Percentiles rank a stretch among this genome's conserved stretches.
Evolutionary conservation across 2,113 vertebrate species (phyloP).

Genomic region (Peromyscus maniculatus): DNA sequence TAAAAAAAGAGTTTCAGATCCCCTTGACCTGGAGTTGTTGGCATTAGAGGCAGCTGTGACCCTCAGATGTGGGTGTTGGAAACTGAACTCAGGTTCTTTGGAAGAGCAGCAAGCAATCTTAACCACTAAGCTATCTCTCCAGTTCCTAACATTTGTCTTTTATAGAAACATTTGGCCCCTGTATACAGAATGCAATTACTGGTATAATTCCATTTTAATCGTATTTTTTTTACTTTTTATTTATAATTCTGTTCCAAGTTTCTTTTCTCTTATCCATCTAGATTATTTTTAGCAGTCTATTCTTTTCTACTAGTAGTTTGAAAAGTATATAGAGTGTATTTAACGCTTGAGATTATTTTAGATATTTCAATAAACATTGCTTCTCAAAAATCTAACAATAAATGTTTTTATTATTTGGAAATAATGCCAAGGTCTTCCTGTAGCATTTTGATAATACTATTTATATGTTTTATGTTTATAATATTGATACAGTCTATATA

Average conservation of each 20-base stretch:
- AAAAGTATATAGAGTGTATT: background rate
- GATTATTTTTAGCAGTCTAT: slow-evolving; percentile 33
- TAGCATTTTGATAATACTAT: background rate
- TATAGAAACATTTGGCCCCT: background rate
- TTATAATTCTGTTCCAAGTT: background rate
- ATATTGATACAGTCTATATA: background rate
- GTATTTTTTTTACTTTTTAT: slow-evolving; percentile 35
- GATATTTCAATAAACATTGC: background rate
- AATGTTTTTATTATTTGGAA: background rate
- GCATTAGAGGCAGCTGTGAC: background rate
- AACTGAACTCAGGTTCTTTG: background rate
- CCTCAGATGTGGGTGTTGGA: background rate
- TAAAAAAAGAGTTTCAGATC: background rate
- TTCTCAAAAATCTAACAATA: slow-evolving; percentile 21
- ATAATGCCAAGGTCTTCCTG: background rate
- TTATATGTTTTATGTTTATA: background rate
- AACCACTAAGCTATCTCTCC: background rate
- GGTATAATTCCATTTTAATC: background rate
- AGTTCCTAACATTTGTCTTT: background rate
- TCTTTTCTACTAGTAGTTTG: background rate
- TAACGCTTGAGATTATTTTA: background rate
- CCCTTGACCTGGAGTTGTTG: background rate
- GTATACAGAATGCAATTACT: background rate
- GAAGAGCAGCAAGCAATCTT: background rate
- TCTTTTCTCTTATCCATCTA: background rate